Percentiles rank a stretch among this genome's conserved stretches.
phyloP scores from a whole-genome alignment of 37 sponge, comb jelly and placozoan species.

The Ephydatia muelleri region DNA sequence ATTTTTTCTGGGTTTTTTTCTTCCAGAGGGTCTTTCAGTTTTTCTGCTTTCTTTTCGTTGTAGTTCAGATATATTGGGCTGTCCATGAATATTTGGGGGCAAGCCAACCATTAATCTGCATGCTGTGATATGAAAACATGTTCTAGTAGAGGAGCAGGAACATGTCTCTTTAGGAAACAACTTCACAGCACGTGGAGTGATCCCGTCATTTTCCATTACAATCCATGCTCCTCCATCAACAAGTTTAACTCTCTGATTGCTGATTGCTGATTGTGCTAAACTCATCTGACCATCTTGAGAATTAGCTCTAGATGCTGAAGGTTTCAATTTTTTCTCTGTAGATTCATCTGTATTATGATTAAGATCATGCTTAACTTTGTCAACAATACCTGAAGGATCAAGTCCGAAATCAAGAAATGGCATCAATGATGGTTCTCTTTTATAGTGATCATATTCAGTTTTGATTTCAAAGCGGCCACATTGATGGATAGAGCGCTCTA shows the following conservation, averaged over 20 bases:
- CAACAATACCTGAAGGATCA: conserved; percentile 12
- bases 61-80: too few relatives aligned
- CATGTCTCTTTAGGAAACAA: conserved; percentile 23
- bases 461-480: conserved; percentile 14
- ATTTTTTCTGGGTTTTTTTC: too few relatives aligned
- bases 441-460: conserved; percentile 8
- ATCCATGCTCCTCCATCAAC: conserved; percentile 19
- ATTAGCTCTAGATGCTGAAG: conserved; percentile 4
- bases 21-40: too few relatives aligned
- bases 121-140: conserved; percentile 3
- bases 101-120: too few relatives aligned
- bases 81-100: too few relatives aligned
- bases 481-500: conserved; percentile 15
- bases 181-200: conserved; percentile 14
- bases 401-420: background rate
- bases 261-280: conserved; percentile 10
- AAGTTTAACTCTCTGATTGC: conserved; percentile 5
- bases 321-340: background rate
- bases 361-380: background rate
- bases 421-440: conserved; percentile 16
- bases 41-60: too few relatives aligned
- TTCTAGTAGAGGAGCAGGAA: conserved; percentile 17
- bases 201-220: conserved; percentile 3
- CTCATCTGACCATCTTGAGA: background rate
- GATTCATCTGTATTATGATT: conserved; percentile 2